Percentiles rank a stretch among this genome's conserved stretches.
Evolutionary conservation across 2,888 invertebrate species (phyloP).

Genomic region (Drosophila greeni): DNA sequence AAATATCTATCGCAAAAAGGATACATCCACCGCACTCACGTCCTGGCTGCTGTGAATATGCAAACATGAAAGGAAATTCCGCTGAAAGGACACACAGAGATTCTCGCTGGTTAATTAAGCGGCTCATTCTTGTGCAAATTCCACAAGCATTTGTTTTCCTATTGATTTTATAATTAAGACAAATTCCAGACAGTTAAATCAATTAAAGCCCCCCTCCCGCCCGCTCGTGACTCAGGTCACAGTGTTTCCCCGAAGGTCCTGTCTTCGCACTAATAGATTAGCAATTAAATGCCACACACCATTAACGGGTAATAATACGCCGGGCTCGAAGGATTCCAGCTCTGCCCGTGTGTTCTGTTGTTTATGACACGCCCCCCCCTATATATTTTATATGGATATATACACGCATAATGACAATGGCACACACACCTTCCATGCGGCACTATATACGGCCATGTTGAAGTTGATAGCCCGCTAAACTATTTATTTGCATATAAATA

Average conservation of each 20-base stretch:
- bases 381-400: slow-evolving; percentile 21
- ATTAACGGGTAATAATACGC: slow-evolving; percentile 64
- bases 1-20: slow-evolving; percentile 3
- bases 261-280: slow-evolving; percentile 55
- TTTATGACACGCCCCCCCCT: slow-evolving; percentile 48
- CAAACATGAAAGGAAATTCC: slow-evolving; percentile 28
- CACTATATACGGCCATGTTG: slow-evolving; percentile 20
- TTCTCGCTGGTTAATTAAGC: slow-evolving; percentile 36
- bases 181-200: slow-evolving; percentile 56
- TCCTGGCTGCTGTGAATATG: slow-evolving; percentile 4
- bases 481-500: slow-evolving; percentile 74
- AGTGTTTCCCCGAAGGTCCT: slow-evolving; percentile 16
- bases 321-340: slow-evolving; percentile 19
- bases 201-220: slow-evolving; percentile 21
- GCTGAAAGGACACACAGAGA: slow-evolving; percentile 12
- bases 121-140: slow-evolving; percentile 37
- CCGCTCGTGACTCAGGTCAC: slow-evolving; percentile 26
- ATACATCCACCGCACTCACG: slow-evolving; percentile 2
- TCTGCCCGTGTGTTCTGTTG: slow-evolving; percentile 26
- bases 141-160: slow-evolving; percentile 29
- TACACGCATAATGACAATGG: slow-evolving; percentile 53
- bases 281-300: slow-evolving; percentile 70
- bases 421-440: slow-evolving; percentile 7
- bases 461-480: slow-evolving; percentile 67
- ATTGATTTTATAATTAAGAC: slow-evolving; percentile 49